Conservation (phyloP, 2,113 vertebrate species). For the Atrichornis clamosus region DNA sequence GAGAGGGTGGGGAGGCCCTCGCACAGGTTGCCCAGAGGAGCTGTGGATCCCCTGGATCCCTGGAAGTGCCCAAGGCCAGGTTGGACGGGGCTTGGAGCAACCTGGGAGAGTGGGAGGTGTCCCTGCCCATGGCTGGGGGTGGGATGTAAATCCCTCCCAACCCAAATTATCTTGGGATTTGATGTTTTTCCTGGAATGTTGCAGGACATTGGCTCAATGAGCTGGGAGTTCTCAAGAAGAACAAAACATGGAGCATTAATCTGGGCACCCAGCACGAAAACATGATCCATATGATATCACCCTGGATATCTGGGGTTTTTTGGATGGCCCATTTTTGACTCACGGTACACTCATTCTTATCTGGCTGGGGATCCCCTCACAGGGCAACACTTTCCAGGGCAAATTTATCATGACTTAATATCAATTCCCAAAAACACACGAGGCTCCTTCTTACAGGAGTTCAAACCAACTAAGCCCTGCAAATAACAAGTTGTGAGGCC, state of each 20-base stretch:
- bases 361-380: background rate
- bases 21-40: background rate
- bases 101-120: background rate
- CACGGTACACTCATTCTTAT: background rate
- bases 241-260: background rate
- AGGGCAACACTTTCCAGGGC: background rate
- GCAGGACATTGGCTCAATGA: background rate
- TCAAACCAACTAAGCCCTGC: background rate
- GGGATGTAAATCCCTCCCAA: background rate
- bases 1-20: background rate
- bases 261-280: background rate
- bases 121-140: background rate
- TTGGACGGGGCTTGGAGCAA: fast-evolving
- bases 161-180: background rate
- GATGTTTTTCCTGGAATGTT: background rate
- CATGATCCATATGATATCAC: background rate
- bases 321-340: background rate
- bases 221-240: background rate
- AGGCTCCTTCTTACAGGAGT: background rate
- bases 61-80: background rate
- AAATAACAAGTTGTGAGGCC: background rate
- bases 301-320: background rate
- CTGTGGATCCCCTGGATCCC: background rate
- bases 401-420: background rate
- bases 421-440: background rate